A percentile compares a stretch with the other conserved stretches of the same genome.
Conservation (phyloP, 2,113 vertebrate species). For the Pipa parva region DNA sequence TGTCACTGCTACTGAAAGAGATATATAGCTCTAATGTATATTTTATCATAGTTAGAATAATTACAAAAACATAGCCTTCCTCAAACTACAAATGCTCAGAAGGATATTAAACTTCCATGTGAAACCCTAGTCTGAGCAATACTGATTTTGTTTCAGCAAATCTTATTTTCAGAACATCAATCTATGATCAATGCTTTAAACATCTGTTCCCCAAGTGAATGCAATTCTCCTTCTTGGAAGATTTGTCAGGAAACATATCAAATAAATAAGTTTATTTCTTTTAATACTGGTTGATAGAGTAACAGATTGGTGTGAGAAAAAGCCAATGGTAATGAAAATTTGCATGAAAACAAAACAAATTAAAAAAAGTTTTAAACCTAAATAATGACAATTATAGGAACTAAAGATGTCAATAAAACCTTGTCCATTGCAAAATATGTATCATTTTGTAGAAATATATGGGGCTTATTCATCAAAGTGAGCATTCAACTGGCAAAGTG, state of each 20-base stretch:
- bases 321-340: no score
- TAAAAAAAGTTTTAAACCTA: no score
- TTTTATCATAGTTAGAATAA: background rate
- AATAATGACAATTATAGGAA: no score
- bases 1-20: background rate
- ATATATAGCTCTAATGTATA: background rate
- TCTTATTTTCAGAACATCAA: background rate
- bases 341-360: no score
- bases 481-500: no score
- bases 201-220: background rate
- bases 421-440: no score
- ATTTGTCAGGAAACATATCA: background rate
- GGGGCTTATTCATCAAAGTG: no score
- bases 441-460: no score
- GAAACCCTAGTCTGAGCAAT: background rate
- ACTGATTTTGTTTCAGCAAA: background rate
- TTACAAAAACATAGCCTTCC: background rate
- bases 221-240: background rate
- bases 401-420: no score
- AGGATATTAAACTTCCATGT: background rate
- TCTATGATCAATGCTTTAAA: background rate
- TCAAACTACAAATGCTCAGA: background rate
- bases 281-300: background rate
- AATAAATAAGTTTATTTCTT: background rate
- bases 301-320: no score